These are phyloP conservation scores for Crematogaster levior DNA, from an alignment of 2,888 invertebrate genomes.

Conservation along the genomic window DNA sequence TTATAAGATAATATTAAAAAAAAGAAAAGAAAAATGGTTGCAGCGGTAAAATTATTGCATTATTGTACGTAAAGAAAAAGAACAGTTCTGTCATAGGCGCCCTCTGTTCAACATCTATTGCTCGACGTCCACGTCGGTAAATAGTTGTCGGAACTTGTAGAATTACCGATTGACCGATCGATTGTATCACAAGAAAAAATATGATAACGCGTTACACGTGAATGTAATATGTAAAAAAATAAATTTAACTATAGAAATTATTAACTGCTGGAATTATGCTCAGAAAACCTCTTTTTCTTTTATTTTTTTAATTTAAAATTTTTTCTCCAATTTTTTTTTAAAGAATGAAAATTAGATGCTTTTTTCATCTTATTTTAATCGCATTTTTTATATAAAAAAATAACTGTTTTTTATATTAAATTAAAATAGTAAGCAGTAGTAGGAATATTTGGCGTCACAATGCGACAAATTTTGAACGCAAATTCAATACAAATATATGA, in stretches of 20 bases:
- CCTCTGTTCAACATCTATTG: conserved; percentile 21
- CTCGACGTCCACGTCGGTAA: conserved; percentile 12
- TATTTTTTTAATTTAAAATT: neutral
- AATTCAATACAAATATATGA: neutral
- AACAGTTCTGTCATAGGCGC: conserved; percentile 26
- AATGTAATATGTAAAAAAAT: neutral
- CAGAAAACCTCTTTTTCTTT: neutral
- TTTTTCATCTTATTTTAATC: neutral
- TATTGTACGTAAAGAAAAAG: no score
- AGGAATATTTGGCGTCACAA: no score
- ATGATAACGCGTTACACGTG: neutral
- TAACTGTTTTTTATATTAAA: neutral
- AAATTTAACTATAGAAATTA: neutral
- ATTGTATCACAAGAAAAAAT: neutral
- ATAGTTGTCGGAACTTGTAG: neutral
- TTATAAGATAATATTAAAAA: no score
- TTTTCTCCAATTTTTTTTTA: neutral
- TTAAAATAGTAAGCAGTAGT: neutral
- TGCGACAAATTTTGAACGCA: neutral
- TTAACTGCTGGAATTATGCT: neutral
- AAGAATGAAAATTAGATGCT: neutral
- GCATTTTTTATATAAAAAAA: neutral
- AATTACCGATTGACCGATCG: conserved; percentile 19
- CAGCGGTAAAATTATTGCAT: no score
- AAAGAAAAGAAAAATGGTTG: no score